Base-by-base conservation (phyloP, 1,140 invertebrate genomes). In the Coenobita brevimanus region DNA sequence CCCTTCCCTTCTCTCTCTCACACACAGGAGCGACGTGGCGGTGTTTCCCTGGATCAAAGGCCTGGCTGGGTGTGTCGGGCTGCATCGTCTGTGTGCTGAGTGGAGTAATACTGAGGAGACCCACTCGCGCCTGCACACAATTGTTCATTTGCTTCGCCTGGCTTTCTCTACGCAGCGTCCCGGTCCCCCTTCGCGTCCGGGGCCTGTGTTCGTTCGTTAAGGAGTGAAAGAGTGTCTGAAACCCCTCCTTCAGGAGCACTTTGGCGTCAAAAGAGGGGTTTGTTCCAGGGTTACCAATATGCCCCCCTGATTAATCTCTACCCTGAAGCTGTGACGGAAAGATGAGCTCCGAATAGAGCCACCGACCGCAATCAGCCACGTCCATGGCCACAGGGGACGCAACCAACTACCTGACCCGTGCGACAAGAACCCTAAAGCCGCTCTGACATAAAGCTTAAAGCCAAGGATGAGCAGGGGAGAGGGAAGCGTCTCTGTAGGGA, bases 261-360 rank as follows among this genome's bases (percentile, higher is more conserved):
- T 43, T n/a, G 30, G 71, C 38, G 71, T 38, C n/a, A 80, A 69
- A 86, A 69, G 84, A 78, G 84, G 84, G 46, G 60, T 79, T 69
- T 67, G 60, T 46, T 24, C 73, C 60, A 71, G 41, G 36, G 60
- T 62, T 85, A 64, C 76, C 82, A 81, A 80, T 81, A 83, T 79
- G 78, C 89, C 57, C 62, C 64, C 76, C 89, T 73, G 82, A 85
- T 80, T 84, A 81, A 83, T 82, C 71, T 83, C 67, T 88, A 62
- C 89, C 89, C 89, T 38, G 81, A 46, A 71, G 85, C 81, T 81
- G 46, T 50, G 62, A 60, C 71, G 71, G 69, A 90, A 90, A 88
- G 85, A 88, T 88, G 89, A 90, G 89, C 82, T 80, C 78, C 85
- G 87, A 90, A 90, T 90, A 90, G 89, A 88, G 62, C 86, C 80